A percentile compares a stretch with the other conserved stretches of the same genome.
phyloP scores from a whole-genome alignment of 2,888 invertebrate genomes.

The Drosophila lacicola region DNA sequence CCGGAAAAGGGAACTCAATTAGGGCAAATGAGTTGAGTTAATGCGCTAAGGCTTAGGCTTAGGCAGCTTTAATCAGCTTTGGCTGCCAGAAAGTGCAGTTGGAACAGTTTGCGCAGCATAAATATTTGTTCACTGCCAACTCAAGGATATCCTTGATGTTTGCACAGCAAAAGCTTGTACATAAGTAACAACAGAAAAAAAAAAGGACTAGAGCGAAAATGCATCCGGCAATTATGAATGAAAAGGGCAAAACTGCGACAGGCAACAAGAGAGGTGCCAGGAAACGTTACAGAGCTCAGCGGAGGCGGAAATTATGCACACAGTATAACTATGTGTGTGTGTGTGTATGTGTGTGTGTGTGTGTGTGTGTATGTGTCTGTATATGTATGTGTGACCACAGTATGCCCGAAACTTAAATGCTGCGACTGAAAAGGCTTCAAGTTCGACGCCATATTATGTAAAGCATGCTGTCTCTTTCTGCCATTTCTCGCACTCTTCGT shows the following conservation, averaged over 20 bases:
- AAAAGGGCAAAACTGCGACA: constrained; percentile 48
- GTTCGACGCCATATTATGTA: constrained; percentile 50
- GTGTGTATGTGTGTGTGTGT: constrained; percentile 12
- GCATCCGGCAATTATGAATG: constrained; percentile 79
- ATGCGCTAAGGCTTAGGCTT: constrained; percentile 15
- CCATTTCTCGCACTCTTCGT: neutral
- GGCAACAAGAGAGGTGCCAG: constrained; percentile 51
- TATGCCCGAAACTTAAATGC: constrained; percentile 48
- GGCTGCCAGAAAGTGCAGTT: constrained; percentile 42
- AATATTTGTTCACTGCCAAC: constrained; percentile 76
- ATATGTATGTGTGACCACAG: constrained; percentile 14
- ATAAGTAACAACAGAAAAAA: neutral
- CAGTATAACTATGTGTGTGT: constrained; percentile 10
- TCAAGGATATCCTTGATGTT: constrained; percentile 79
- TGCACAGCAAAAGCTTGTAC: constrained; percentile 43
- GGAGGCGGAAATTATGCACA: constrained; percentile 52
- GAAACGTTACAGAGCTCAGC: constrained; percentile 48
- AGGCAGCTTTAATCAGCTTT: constrained; percentile 30
- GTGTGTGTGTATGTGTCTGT: constrained; percentile 15
- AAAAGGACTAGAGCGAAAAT: constrained; percentile 31
- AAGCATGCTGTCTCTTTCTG: constrained; percentile 6
- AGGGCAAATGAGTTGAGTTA: constrained; percentile 34
- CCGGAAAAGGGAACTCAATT: constrained; percentile 51
- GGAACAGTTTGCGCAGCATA: constrained; percentile 32
- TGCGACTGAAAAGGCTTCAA: constrained; percentile 52